Base-by-base conservation (phyloP, 2,113 vertebrate species). In the Chroicocephalus ridibundus region DNA sequence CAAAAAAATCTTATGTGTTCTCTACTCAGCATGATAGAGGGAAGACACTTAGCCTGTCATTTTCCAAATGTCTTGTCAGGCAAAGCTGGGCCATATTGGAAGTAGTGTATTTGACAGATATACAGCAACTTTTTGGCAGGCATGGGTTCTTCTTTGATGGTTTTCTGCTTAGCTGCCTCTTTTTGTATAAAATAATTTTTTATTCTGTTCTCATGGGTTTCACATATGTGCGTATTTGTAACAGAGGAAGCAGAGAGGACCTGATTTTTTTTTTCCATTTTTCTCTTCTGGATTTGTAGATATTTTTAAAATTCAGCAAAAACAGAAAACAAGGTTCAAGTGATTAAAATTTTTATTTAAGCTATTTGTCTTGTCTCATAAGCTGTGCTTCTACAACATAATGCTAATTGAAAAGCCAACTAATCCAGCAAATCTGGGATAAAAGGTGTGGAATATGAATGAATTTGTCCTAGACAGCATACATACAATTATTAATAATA, bases 121-220 rank as follows among this genome's bases (percentile, higher is more conserved):
- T 29, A n/a, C 11, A 58, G 16, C 5, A 90, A 44, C 60, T 26
- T 90, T 32, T 51, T 51, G 26, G 9, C 9, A 77, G 19, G 19
- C 3, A n/a, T 36, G 40, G 4, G 0, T 66, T 64, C 3, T 64
- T 9, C 14, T 6, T 51, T 4, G 7, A 3, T 1, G 2, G 10
- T 64, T 42, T 47, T 54, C 52, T 84, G 13, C 36, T 21, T 69
- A 36, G 6, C 10, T 81, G 2, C 9, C 25, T 34, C 10, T 46
- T 75, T 94, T 82, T 47, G 5, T 8, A 60, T 31, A 60, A 51
- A 25, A 42, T 21, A 24, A 47, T 2, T 20, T 86, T 72, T 38
- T 4, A 20, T 57, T 77, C 2, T 26, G 2, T 38, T 75, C 9
- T 55, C 6, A 42, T 22, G 7, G 26, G 7, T 8, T 94, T 83